These are phyloP conservation scores for Spodoptera litura DNA, from an alignment of 1,140 invertebrate genomes.

Conservation along the genomic window DNA sequence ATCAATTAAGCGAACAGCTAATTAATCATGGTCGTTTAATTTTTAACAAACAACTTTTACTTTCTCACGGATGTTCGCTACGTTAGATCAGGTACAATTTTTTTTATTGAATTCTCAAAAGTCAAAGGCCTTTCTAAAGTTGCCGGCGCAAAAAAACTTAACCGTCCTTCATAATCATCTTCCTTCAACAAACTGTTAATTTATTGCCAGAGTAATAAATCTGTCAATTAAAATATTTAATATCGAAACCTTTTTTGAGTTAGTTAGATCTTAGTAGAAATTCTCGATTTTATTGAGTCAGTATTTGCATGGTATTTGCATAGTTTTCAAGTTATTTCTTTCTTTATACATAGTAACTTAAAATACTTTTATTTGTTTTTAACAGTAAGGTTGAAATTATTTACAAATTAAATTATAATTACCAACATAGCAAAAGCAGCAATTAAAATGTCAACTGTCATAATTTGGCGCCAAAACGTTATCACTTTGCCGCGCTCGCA, in stretches of 20 bases:
- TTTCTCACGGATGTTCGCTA: conserved; percentile 27
- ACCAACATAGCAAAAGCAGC: no score
- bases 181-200: not conserved
- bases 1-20: not conserved
- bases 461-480: conserved; percentile 26
- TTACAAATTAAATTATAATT: no score
- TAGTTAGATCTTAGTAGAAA: no score
- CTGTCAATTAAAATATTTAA: not conserved
- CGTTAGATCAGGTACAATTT: conserved; percentile 6
- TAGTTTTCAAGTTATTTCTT: no score
- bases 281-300: no score
- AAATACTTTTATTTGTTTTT: no score
- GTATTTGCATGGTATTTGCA: no score
- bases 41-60: not conserved
- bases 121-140: conserved; percentile 8
- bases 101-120: conserved; percentile 1
- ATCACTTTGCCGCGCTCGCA: not conserved
- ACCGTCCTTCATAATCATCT: not conserved
- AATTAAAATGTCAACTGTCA: conserved; percentile 3
- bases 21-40: not conserved
- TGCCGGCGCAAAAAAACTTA: not conserved
- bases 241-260: no score
- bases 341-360: no score
- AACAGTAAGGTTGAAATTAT: no score
- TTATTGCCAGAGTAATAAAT: conserved; percentile 3